A percentile compares a stretch with the other conserved stretches of the same genome.
Conservation (phyloP, 2,888 invertebrate genomes). For the Agrypnus murinus region DNA sequence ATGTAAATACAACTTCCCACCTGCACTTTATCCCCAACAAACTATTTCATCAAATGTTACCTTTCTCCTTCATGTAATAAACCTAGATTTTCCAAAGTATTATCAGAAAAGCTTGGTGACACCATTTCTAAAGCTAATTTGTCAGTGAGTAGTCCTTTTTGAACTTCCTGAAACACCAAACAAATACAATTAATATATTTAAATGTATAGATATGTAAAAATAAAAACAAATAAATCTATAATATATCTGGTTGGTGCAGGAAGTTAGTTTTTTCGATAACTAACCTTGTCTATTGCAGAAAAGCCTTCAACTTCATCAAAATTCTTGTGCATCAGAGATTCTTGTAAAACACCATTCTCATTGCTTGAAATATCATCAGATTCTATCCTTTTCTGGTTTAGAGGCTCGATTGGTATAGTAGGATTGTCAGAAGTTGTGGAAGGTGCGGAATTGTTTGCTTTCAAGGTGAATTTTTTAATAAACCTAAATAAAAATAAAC, state of each 20-base stretch:
- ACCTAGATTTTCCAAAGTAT: constrained; percentile 17
- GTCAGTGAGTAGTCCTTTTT: background rate
- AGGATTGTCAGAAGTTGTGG: background rate
- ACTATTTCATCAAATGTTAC: background rate
- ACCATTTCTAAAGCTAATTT: background rate
- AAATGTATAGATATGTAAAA: background rate
- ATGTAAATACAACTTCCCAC: background rate
- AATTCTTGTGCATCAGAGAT: background rate
- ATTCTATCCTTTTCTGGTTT: too few relatives aligned
- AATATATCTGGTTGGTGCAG: constrained; percentile 19
- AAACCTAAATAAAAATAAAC: background rate
- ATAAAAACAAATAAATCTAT: background rate
- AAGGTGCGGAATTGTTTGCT: background rate
- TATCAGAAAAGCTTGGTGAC: constrained; percentile 17
- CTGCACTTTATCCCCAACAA: background rate
- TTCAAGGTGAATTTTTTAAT: background rate
- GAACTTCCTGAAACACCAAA: constrained; percentile 21
- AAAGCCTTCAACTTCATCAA: background rate
- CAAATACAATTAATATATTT: background rate
- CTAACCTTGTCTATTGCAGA: background rate
- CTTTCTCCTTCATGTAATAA: background rate
- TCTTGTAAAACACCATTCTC: too few relatives aligned
- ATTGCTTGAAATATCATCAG: too few relatives aligned
- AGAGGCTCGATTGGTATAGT: background rate
- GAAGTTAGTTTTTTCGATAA: background rate